Evolutionary conservation across 2,797 vertebrate species (phyloP).

Genomic region (Enteromius fasciolatus): DNA sequence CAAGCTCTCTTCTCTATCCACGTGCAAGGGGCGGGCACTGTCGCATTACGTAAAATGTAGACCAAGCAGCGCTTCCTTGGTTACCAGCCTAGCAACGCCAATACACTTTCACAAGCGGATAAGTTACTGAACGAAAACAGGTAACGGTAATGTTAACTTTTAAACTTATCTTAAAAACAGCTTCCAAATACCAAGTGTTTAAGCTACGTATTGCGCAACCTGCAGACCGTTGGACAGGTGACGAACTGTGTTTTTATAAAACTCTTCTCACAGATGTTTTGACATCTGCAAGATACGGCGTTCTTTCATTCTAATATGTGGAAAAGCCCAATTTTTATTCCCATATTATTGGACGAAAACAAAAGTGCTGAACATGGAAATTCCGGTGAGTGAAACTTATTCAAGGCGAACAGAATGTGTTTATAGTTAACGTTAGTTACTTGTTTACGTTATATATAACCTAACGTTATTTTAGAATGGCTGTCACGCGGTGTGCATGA

Average conservation of each 20-base stretch:
- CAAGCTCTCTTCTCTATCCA: no score
- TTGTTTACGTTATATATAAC: not conserved
- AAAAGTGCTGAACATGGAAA: constrained; percentile 5
- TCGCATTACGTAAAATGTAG: not conserved
- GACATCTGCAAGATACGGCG: not conserved
- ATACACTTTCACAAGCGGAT: constrained; percentile 19
- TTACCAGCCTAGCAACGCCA: constrained; percentile 47
- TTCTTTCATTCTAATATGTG: not conserved
- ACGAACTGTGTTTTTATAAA: not conserved
- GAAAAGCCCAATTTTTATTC: not conserved
- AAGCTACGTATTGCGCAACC: not conserved
- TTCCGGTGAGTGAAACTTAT: constrained; percentile 6
- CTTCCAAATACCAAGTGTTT: not conserved
- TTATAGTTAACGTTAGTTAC: not conserved
- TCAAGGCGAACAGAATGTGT: not conserved
- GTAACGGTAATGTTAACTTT: not conserved
- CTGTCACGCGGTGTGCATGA: not conserved
- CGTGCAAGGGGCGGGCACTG: not conserved
- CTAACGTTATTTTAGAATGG: not conserved
- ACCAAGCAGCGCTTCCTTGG: constrained; percentile 46
- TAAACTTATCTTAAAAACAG: not conserved
- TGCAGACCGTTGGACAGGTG: not conserved
- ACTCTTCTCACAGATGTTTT: not conserved
- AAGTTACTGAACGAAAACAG: not conserved
- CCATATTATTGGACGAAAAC: not conserved